phyloP scores from a whole-genome alignment of 2,888 invertebrate species.

The Eristalis intricaria region DNA sequence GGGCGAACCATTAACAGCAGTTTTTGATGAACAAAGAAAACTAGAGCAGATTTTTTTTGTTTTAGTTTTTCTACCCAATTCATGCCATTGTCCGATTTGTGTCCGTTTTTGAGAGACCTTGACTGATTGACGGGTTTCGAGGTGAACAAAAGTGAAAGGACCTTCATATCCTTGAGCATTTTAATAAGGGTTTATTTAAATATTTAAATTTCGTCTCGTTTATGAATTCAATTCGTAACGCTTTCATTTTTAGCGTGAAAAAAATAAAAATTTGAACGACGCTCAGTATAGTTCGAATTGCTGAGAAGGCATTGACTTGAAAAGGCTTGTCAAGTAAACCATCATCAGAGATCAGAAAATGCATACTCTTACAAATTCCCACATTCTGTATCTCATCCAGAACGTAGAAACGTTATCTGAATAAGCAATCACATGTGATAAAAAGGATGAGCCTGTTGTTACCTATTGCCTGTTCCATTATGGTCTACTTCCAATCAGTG shows the following conservation, averaged over 20 bases:
- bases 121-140: not conserved
- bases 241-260: not conserved
- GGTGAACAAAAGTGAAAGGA: not conserved
- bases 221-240: not conserved
- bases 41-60: constrained; percentile 41
- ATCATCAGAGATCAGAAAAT: no score
- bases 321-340: not conserved
- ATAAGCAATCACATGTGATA: no score
- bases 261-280: no score
- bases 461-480: no score
- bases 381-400: no score
- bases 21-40: constrained; percentile 50
- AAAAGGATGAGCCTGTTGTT: no score
- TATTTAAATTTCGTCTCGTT: not conserved
- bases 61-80: constrained; percentile 1
- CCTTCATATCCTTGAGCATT: not conserved
- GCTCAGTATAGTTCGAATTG: not conserved
- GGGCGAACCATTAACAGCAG: constrained; percentile 54
- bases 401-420: no score
- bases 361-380: no score
- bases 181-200: not conserved
- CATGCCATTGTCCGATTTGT: not conserved
- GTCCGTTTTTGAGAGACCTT: not conserved
- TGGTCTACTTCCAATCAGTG: no score
- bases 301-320: not conserved